Conservation (phyloP, 2,797 vertebrate genomes). For the Acanthornis magna region DNA sequence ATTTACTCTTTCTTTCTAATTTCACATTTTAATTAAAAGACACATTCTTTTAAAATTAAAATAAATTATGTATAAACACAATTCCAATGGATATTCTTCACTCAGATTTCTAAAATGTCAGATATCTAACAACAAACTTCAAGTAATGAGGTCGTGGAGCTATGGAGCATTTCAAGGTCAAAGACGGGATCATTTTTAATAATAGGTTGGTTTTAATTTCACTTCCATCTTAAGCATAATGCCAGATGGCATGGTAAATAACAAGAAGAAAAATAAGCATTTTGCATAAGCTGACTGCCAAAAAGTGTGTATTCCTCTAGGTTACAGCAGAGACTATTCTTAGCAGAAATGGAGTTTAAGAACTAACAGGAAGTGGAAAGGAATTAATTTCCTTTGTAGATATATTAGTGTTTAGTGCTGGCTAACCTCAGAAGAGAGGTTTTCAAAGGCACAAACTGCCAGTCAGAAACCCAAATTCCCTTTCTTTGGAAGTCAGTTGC, state of each 20-base stretch:
- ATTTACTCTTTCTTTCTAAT: background rate
- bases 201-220: slow-evolving; percentile 24
- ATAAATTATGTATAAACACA: background rate
- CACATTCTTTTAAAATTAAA: background rate
- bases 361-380: background rate
- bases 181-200: background rate
- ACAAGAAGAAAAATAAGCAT: slow-evolving; percentile 15
- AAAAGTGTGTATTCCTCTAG: background rate
- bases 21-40: background rate
- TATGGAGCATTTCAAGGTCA: background rate
- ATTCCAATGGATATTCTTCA: background rate
- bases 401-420: background rate
- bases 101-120: background rate
- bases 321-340: slow-evolving; percentile 11
- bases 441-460: background rate
- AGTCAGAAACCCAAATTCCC: background rate
- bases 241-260: slow-evolving; percentile 47
- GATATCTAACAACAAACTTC: background rate
- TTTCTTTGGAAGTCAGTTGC: background rate
- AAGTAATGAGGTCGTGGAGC: background rate
- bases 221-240: slow-evolving; percentile 21
- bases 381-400: background rate
- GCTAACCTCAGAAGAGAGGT: background rate
- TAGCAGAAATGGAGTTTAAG: background rate
- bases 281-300: slow-evolving; percentile 14